Evolutionary conservation across 2,113 vertebrate genomes (phyloP).

Genomic region (Craseonycteris thonglongyai): DNA sequence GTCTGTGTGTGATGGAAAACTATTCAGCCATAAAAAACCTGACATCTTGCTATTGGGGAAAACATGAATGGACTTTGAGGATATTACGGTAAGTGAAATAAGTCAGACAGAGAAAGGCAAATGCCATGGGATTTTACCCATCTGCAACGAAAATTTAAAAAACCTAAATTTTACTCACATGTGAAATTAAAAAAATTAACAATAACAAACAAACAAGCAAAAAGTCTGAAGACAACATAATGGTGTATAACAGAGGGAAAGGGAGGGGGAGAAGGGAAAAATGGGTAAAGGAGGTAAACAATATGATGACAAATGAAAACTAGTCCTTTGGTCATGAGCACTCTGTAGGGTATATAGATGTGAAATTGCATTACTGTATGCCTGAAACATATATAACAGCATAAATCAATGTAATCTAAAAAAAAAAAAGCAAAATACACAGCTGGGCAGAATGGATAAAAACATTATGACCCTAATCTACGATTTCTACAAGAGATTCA

Average conservation of each 20-base stretch:
- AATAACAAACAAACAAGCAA: neutral
- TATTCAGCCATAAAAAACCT: too few species aligned
- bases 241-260: neutral
- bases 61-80: too few species aligned
- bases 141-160: neutral
- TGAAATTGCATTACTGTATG: neutral
- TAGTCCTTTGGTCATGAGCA: neutral
- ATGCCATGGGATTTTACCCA: too few species aligned
- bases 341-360: neutral
- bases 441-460: neutral
- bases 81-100: too few species aligned
- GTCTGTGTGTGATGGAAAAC: too few species aligned
- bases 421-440: neutral
- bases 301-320: neutral
- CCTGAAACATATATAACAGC: neutral
- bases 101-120: too few species aligned
- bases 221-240: neutral
- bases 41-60: too few species aligned
- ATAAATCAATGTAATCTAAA: neutral
- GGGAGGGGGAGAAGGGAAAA: neutral
- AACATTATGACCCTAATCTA: neutral
- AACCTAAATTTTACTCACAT: neutral
- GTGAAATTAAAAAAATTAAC: neutral
- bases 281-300: neutral
- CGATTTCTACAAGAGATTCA: neutral